A percentile compares a stretch with the other conserved stretches of the same genome.
phyloP scores from a whole-genome alignment of 2,888 invertebrate species.

The Sycophila texana region DNA sequence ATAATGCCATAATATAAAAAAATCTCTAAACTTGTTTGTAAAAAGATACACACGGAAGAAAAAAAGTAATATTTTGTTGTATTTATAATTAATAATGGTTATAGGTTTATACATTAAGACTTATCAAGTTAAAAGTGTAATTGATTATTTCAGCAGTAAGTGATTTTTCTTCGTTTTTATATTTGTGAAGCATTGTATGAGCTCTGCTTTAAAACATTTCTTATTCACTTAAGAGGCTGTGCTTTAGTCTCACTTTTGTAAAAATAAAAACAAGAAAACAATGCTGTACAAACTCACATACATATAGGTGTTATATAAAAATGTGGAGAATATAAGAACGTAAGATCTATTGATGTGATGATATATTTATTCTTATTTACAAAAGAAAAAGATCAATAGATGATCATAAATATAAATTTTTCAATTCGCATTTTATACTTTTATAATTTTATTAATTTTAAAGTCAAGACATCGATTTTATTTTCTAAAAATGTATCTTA shows the following conservation, averaged over 20 bases:
- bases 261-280: slow-evolving; percentile 26
- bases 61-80: slow-evolving; percentile 30
- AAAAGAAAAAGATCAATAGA: neutral
- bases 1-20: slow-evolving; percentile 53
- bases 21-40: slow-evolving; percentile 36
- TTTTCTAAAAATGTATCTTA: slow-evolving; percentile 43
- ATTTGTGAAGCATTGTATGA: slow-evolving; percentile 16
- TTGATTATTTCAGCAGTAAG: slow-evolving; percentile 28
- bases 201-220: slow-evolving; percentile 33
- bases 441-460: slow-evolving; percentile 33
- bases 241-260: slow-evolving; percentile 51
- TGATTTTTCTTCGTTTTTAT: slow-evolving; percentile 30
- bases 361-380: slow-evolving; percentile 19
- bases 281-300: slow-evolving; percentile 43
- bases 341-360: slow-evolving; percentile 37
- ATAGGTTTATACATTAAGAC: slow-evolving; percentile 28
- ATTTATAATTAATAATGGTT: slow-evolving; percentile 38
- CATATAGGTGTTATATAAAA: slow-evolving; percentile 18
- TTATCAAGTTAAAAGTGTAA: slow-evolving; percentile 32
- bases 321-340: slow-evolving; percentile 26
- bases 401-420: neutral
- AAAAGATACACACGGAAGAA: slow-evolving; percentile 9
- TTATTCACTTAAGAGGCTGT: slow-evolving; percentile 46
- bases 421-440: slow-evolving; percentile 27
- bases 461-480: slow-evolving; percentile 34